Evolutionary conservation across 2,797 vertebrate species (phyloP), one percentile per base, ranked within the genome.

Genomic region (Acridotheres tristis): DNA sequence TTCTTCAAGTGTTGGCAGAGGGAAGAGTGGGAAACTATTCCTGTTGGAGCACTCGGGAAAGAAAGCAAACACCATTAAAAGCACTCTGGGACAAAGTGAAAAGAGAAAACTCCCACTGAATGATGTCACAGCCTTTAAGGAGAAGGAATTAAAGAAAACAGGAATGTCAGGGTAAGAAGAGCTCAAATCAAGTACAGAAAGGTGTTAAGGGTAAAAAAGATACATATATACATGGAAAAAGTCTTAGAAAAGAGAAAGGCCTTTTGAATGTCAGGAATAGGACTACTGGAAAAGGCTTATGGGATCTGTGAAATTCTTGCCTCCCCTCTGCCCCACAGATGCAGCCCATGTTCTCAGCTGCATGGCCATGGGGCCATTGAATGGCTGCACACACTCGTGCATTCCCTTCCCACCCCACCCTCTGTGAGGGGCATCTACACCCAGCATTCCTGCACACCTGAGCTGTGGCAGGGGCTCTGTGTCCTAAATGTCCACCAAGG

Each of bases 351-450:
- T 32, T 58, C 17, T 47, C 16, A 45, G n/a, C 26, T 88, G 53
- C 29, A 9, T 3, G 36, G 48, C 10, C 29, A 19, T 2, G 13
- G 17, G 20, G 16, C 1, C 3, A 2, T 14, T 48, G 63, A 30
- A 62, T 7, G 29, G 7, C 18, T 79, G 68, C 68, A 42, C 23
- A 34, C 13, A 23, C 5, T 7, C 0, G 0, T 32, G 9, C 13
- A 40, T 20, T 50, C 54, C 16, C 15, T 58, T 58, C 27, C 21
- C 32, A 16, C 8, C 50, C 38, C 3, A 16, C 3, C 22, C 53
- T 42, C 72, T 63, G 17, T 36, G 34, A 3, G 1, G 22, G 14
- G 4, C 5, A 1, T 51, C 42, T 57, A 62, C 3, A 3, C 19
- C 34, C 54, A 58, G 6, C 1, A 1, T 26, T 12, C 10, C 29